phyloP scores from a whole-genome alignment of 2,888 invertebrate genomes.

The Aproaerema taeniolella region DNA sequence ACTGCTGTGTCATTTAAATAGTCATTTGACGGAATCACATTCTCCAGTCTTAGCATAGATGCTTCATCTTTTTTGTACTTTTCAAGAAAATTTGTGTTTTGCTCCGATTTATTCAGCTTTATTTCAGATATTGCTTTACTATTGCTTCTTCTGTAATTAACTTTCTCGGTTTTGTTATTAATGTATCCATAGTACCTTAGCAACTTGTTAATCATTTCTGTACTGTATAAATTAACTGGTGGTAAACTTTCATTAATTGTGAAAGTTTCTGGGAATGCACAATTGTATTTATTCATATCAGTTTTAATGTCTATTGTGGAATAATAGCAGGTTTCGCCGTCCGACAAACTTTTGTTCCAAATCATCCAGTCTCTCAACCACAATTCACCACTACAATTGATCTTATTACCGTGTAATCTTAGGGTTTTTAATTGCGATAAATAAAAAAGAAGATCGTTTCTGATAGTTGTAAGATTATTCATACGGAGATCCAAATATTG shows the following conservation, averaged over 20 bases:
- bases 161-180: slow-evolving; percentile 64
- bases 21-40: slow-evolving; percentile 38
- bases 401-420: slow-evolving; percentile 82
- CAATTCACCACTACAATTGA: slow-evolving; percentile 82
- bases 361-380: slow-evolving; percentile 84
- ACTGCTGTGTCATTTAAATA: slow-evolving; percentile 45
- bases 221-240: slow-evolving; percentile 68
- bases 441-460: slow-evolving; percentile 82
- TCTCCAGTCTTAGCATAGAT: slow-evolving; percentile 32
- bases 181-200: slow-evolving; percentile 65
- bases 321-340: slow-evolving; percentile 63
- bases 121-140: slow-evolving; percentile 22
- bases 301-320: slow-evolving; percentile 60
- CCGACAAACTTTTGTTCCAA: slow-evolving; percentile 57
- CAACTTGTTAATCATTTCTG: slow-evolving; percentile 72
- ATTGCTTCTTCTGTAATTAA: slow-evolving; percentile 26
- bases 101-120: slow-evolving; percentile 27
- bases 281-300: slow-evolving; percentile 66
- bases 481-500: slow-evolving; percentile 84
- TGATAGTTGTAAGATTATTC: slow-evolving; percentile 73
- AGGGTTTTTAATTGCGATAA: slow-evolving; percentile 82
- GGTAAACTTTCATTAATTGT: slow-evolving; percentile 70
- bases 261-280: slow-evolving; percentile 70
- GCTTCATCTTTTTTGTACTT: slow-evolving; percentile 17
- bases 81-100: slow-evolving; percentile 22